These are phyloP conservation scores for Tiliacea citrago DNA, from an alignment of 2,888 invertebrate species.

Conservation along the genomic window DNA sequence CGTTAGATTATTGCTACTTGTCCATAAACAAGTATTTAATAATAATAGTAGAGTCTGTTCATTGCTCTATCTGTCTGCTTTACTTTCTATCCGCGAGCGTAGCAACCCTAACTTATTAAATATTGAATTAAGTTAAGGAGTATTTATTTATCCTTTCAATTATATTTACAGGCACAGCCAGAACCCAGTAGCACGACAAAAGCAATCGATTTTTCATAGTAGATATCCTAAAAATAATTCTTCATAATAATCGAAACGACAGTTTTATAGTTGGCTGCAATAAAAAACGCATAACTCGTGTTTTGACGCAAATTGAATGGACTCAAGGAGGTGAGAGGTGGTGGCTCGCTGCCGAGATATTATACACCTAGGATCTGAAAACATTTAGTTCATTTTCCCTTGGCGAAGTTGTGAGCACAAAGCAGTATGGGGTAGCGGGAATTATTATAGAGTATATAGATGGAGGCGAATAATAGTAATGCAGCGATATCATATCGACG, in stretches of 20 bases:
- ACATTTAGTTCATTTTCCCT: conserved; percentile 68
- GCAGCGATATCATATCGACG: conserved; percentile 60
- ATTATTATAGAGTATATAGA: conserved; percentile 62
- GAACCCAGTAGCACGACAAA: conserved; percentile 16
- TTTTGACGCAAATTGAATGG: conserved; percentile 86
- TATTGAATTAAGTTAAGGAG: not conserved
- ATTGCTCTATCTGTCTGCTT: conserved; percentile 27
- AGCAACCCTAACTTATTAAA: conserved; percentile 8
- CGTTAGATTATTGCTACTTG: conserved; percentile 15
- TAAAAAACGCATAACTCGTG: conserved; percentile 88
- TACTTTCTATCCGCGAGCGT: conserved; percentile 35
- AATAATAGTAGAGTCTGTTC: conserved; percentile 26
- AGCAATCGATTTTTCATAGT: conserved; percentile 55
- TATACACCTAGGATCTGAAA: conserved; percentile 61
- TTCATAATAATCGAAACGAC: conserved; percentile 81
- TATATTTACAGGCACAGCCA: not conserved
- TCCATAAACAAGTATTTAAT: conserved; percentile 38
- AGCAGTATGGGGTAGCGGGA: conserved; percentile 78
- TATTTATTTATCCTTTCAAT: not conserved
- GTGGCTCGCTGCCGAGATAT: conserved; percentile 47
- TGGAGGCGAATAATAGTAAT: conserved; percentile 48
- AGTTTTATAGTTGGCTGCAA: conserved; percentile 84
- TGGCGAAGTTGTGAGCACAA: conserved; percentile 65
- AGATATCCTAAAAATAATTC: conserved; percentile 71
- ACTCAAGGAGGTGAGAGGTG: conserved; percentile 75